Evolutionary conservation across 2,888 invertebrate species (phyloP).

Genomic region (Campoletis raptor): DNA sequence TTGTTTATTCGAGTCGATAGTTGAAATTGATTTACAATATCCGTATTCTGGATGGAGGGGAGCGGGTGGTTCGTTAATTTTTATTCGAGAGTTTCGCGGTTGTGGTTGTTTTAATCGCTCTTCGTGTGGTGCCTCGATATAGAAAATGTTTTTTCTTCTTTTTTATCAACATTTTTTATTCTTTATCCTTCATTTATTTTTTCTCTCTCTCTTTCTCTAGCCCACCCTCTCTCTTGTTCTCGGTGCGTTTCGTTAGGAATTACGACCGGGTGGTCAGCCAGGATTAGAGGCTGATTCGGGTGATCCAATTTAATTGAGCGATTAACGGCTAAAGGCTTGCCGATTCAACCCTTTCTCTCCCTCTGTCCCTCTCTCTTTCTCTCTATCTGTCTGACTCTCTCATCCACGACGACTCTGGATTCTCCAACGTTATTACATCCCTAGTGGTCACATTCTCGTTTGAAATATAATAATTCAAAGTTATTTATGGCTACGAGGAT

Average conservation of each 20-base stretch:
- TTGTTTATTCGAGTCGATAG: constrained; percentile 67
- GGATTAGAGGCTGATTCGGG: constrained; percentile 83
- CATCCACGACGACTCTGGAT: constrained; percentile 56
- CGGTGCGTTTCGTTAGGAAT: constrained; percentile 58
- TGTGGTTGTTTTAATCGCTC: constrained; percentile 56
- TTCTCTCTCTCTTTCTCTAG: neutral
- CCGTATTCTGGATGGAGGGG: constrained; percentile 23
- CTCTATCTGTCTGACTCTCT: constrained; percentile 50
- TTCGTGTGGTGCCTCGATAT: constrained; percentile 31
- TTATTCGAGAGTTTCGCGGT: constrained; percentile 62
- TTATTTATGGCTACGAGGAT: constrained; percentile 84
- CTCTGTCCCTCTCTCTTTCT: constrained; percentile 43
- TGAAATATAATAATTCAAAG: constrained; percentile 81
- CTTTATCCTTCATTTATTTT: constrained; percentile 30
- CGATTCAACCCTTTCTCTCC: constrained; percentile 60
- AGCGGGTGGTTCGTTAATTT: constrained; percentile 65
- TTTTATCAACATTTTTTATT: constrained; percentile 26
- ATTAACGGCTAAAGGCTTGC: constrained; percentile 83
- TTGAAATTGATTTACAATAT: constrained; percentile 72
- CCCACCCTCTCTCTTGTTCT: constrained; percentile 33
- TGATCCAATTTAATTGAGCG: constrained; percentile 85
- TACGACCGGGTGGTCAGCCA: constrained; percentile 71
- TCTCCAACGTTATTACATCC: constrained; percentile 18
- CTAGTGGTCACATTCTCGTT: constrained; percentile 22
- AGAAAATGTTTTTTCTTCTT: constrained; percentile 48